Percentiles rank a stretch among this genome's conserved stretches.
phyloP scores from a whole-genome alignment of 2,888 invertebrate species.

The Dichetophora obliterata region DNA sequence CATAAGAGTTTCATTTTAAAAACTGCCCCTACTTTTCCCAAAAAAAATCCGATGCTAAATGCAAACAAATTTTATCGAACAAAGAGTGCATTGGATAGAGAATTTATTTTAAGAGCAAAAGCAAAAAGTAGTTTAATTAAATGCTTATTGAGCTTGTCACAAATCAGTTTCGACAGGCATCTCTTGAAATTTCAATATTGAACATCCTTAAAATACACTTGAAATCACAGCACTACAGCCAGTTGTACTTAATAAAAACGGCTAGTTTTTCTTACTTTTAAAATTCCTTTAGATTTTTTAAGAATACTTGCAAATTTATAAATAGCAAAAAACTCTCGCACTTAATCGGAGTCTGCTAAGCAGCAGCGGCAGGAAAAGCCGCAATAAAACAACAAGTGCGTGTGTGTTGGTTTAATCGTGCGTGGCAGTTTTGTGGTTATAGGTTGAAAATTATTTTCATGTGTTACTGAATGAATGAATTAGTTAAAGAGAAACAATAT shows the following conservation, averaged over 20 bases:
- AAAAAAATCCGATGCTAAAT: no score
- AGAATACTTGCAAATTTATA: constrained; percentile 28
- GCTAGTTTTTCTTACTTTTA: neutral
- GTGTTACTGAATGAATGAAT: constrained; percentile 1
- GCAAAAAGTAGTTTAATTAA: no score
- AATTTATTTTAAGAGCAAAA: no score
- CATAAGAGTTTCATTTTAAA: no score
- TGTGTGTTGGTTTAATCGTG: constrained; percentile 29
- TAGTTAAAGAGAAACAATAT: neutral
- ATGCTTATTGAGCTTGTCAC: no score
- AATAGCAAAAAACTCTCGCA: neutral
- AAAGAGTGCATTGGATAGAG: no score
- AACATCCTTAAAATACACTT: constrained; percentile 48
- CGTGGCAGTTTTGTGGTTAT: constrained; percentile 31
- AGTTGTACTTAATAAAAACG: neutral
- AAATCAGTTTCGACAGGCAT: neutral
- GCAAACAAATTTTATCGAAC: no score
- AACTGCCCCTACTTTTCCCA: no score
- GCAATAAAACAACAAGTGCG: constrained; percentile 9
- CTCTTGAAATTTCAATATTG: neutral
- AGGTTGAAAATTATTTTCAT: neutral
- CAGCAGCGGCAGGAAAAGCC: neutral
- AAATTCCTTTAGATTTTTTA: constrained; percentile 1
- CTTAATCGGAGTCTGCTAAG: neutral
- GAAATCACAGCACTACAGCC: constrained; percentile 39